Percentiles rank a stretch among this genome's conserved stretches.
These are phyloP conservation scores for Apus apus DNA, from an alignment of 2,113 vertebrate genomes.

Conservation along the genomic window DNA sequence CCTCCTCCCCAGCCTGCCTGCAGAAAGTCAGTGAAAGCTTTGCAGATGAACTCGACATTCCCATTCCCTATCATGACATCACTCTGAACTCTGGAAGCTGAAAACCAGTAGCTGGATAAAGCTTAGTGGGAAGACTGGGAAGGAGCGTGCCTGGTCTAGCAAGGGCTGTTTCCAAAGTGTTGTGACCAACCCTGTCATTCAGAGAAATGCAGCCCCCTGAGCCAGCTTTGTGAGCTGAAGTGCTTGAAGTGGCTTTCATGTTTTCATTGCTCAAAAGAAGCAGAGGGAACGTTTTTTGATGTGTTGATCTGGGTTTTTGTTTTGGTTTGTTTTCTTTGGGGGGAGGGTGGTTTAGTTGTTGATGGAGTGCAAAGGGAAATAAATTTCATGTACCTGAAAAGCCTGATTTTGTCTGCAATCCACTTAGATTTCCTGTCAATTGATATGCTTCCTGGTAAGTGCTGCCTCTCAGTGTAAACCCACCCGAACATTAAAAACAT, in stretches of 20 bases:
- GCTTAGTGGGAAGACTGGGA: not conserved
- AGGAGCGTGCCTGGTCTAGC: not conserved
- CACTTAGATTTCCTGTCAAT: slow-evolving; percentile 21
- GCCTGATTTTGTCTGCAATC: not conserved
- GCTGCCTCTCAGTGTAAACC: slow-evolving; percentile 21
- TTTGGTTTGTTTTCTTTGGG: not conserved
- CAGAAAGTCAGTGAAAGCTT: not conserved
- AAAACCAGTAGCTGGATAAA: not conserved
- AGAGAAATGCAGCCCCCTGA: not conserved
- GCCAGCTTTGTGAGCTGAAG: not conserved
- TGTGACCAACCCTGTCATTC: not conserved
- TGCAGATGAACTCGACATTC: accelerated
- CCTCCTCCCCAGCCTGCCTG: not conserved
- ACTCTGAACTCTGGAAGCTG: not conserved
- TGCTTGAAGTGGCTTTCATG: not conserved
- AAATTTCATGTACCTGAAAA: not conserved
- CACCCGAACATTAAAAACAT: slow-evolving; percentile 15
- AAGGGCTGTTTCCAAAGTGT: not conserved
- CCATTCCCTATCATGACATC: not conserved
- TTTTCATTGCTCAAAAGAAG: not conserved
- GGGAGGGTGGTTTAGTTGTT: not conserved
- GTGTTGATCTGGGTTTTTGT: not conserved
- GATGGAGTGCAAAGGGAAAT: not conserved
- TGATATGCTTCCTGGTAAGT: slow-evolving; percentile 26
- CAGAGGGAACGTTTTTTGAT: not conserved